These are phyloP conservation scores for Promerops cafer DNA, from an alignment of 2,113 vertebrate species.

Conservation along the genomic window DNA sequence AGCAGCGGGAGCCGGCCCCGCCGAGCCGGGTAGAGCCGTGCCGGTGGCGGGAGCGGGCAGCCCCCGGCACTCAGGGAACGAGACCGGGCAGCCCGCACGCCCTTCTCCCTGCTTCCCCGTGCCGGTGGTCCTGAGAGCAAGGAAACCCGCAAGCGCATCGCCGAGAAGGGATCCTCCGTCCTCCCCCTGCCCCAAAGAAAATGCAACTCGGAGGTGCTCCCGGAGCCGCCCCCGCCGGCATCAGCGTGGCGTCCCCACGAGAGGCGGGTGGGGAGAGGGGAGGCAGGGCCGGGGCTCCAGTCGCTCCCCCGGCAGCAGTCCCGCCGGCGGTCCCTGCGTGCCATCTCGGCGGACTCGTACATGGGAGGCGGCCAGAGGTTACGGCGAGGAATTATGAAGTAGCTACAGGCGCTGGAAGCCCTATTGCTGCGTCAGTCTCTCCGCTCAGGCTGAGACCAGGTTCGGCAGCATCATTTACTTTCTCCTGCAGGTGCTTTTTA, in stretches of 20 bases:
- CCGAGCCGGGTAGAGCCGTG: neutral
- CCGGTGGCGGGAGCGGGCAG: neutral
- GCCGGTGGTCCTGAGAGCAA: neutral
- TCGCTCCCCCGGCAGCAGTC: neutral
- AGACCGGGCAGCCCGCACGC: neutral
- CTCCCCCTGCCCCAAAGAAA: neutral
- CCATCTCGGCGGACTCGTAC: neutral
- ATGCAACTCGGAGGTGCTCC: neutral
- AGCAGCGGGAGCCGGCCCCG: neutral
- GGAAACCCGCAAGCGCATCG: neutral
- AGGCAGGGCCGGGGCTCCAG: neutral
- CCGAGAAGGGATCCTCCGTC: neutral
- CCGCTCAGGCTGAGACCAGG: neutral
- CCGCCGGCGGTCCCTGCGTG: neutral
- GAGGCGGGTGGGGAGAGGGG: neutral
- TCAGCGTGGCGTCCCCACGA: neutral
- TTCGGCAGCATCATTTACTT: neutral
- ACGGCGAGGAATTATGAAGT: neutral
- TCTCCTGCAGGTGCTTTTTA: constrained; percentile 50
- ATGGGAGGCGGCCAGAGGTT: neutral
- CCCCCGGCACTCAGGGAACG: neutral
- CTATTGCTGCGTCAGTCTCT: neutral
- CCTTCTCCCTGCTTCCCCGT: neutral
- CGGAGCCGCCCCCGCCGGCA: neutral
- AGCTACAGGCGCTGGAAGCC: neutral